These are phyloP conservation scores for Pyxicephalus adspersus DNA, from an alignment of 2,113 vertebrate species.

Conservation along the genomic window DNA sequence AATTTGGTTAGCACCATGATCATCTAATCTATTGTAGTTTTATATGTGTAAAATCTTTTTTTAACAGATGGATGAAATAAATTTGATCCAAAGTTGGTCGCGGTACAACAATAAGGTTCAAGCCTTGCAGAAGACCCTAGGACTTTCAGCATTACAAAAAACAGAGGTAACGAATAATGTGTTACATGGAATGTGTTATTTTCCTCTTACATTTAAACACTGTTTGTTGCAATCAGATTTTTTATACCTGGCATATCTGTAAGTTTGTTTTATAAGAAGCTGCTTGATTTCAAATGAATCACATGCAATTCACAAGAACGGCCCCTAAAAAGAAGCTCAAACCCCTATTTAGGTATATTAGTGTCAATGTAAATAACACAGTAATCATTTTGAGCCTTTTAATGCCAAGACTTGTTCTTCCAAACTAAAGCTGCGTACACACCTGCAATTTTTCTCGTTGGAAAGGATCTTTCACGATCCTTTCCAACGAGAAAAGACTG, in stretches of 20 bases:
- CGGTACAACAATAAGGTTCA: slow-evolving; percentile 28
- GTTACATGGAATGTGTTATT: background rate
- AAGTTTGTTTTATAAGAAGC: background rate
- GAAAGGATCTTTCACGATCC: too few species aligned
- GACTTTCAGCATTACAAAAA: slow-evolving; percentile 9
- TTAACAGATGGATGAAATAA: slow-evolving; percentile 42
- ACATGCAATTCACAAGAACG: background rate
- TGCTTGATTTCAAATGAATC: background rate
- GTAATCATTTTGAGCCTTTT: too few species aligned
- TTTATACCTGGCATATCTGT: background rate
- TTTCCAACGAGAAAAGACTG: too few species aligned
- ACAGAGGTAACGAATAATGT: background rate
- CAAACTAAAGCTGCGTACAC: too few species aligned
- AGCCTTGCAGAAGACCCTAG: slow-evolving; percentile 11
- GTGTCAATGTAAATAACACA: background rate
- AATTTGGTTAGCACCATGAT: too few species aligned
- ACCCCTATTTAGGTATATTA: too few species aligned
- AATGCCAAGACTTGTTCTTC: too few species aligned
- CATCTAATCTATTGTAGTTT: too few species aligned
- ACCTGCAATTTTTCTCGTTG: too few species aligned
- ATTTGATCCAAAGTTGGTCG: slow-evolving; percentile 38
- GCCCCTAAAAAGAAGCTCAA: background rate
- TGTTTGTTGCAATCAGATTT: background rate
- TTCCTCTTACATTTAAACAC: background rate
- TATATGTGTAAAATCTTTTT: background rate